A percentile compares a stretch with the other conserved stretches of the same genome.
Conservation (phyloP, 2,113 vertebrate species). For the Melanerpes aurifrons region DNA sequence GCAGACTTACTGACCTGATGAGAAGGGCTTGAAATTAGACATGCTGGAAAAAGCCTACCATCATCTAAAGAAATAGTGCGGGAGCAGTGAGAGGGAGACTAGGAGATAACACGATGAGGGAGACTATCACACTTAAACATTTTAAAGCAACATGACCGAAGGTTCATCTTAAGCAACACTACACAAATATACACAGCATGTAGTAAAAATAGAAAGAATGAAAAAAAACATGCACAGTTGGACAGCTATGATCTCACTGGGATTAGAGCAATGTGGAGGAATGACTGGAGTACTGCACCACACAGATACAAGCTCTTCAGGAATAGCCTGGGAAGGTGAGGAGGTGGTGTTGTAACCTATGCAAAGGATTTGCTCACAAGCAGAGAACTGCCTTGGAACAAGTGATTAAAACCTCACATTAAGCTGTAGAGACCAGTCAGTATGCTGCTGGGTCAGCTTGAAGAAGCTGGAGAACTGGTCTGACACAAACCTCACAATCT, state of each 20-base stretch:
- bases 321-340: background rate
- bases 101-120: background rate
- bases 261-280: background rate
- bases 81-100: background rate
- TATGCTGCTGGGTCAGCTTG: background rate
- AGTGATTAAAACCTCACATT: background rate
- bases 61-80: background rate
- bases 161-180: background rate
- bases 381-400: background rate
- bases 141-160: background rate
- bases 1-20: background rate
- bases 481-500: background rate
- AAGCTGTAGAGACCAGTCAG: background rate
- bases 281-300: background rate
- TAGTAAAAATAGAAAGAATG: background rate
- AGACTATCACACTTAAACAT: background rate
- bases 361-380: background rate
- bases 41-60: background rate
- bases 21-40: background rate
- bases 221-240: background rate
- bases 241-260: background rate
- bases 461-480: background rate
- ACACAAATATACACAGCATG: rapidly evolving
- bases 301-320: background rate
- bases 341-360: background rate